Evolutionary conservation across 2,797 vertebrate genomes (phyloP), one percentile per base, ranked within the genome.

Genomic region (Enteromius paludinosus): DNA sequence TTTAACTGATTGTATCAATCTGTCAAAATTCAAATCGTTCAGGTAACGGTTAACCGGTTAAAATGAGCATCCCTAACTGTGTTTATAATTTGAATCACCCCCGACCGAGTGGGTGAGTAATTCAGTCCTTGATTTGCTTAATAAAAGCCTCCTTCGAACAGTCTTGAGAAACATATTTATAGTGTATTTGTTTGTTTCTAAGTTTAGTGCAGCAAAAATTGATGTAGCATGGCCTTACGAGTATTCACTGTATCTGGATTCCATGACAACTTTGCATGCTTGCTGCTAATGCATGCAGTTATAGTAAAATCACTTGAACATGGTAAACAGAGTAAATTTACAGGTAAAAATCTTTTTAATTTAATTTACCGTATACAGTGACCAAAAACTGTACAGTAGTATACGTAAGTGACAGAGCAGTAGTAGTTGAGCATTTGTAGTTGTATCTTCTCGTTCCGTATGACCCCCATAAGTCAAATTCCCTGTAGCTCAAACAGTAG

Each of bases 401-500:
- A 28, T 47, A 47, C 17, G 7, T 45, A 5, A 30, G 45, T 73
- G 71, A 3, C 12, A 38, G 33, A 12, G 7, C 15, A 43, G 23
- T 30, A 30, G 3, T 45, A 62, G 54, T 2, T 38, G 49, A 38
- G 8, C 33, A 28, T 7, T 47, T 33, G 23, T 17, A 56, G 70
- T 33, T 12, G 17, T 75, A 54, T 25, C 18, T 78, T 47, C 59
- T 65, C 1, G 1, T 77, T 23, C 18, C 43, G n/a, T 12, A 5
- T n/a, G 17, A 64, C 41, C 59, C 61, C 41, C 59, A 65, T 65
- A 64, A 65, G 59, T 78, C 75, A 64, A 65, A 78, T 78, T 23
- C 75, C 75, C 18, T 78, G 41, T 15, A 64, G 41, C 61, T 78
- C 75, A 78, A 78, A 64, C 75, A n/a, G 59, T 1, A 73, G 10